Conservation (phyloP, 2,113 vertebrate species). For the Bothrops jararaca region DNA sequence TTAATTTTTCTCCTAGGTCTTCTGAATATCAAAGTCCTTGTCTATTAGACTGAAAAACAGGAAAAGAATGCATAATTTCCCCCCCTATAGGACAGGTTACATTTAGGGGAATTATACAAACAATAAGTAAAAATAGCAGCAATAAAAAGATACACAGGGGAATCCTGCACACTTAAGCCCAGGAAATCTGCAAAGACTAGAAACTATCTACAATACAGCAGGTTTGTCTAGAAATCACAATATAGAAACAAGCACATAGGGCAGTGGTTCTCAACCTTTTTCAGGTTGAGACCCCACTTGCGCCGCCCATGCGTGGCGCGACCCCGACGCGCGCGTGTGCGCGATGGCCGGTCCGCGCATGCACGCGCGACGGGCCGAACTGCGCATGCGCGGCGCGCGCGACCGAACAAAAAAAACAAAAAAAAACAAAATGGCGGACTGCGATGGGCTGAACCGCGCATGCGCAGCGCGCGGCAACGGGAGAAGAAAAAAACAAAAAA, state of each 20-base stretch:
- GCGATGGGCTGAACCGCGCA: no score
- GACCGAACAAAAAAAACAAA: no score
- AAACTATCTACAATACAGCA: neutral
- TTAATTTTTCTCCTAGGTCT: neutral
- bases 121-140: neutral
- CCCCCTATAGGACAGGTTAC: neutral
- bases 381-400: no score
- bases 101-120: neutral
- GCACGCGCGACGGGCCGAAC: no score
- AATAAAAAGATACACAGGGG: neutral
- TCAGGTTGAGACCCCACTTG: no score
- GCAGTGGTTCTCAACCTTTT: no score
- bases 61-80: neutral
- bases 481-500: no score
- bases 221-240: neutral
- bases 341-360: no score
- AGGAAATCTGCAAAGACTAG: neutral
- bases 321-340: no score
- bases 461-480: no score
- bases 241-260: neutral
- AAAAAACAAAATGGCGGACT: no score
- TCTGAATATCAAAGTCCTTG: neutral
- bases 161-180: neutral
- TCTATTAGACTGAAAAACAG: neutral
- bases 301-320: no score